These are phyloP conservation scores for Drepana falcataria DNA, from an alignment of 2,888 invertebrate genomes.

Conservation along the genomic window DNA sequence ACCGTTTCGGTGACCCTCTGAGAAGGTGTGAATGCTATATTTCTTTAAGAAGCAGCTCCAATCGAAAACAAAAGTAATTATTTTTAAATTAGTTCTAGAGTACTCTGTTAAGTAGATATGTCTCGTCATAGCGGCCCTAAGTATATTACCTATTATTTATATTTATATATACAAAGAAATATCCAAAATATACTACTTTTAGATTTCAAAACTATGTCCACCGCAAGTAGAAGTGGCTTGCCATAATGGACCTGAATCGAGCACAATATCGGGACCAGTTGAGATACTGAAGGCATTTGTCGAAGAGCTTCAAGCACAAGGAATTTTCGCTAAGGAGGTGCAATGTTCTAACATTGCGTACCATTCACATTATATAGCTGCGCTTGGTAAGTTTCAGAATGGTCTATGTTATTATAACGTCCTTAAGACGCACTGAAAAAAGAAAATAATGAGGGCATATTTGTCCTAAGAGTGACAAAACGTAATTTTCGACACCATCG, in stretches of 20 bases:
- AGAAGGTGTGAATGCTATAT: too few species aligned
- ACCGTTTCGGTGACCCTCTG: too few species aligned
- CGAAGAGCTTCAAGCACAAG: slow-evolving; percentile 46
- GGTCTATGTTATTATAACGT: neutral
- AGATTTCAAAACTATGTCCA: slow-evolving; percentile 63
- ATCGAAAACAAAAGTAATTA: too few species aligned
- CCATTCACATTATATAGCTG: slow-evolving; percentile 89
- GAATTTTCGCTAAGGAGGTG: slow-evolving; percentile 61
- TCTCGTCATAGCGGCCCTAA: too few species aligned
- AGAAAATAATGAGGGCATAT: neutral
- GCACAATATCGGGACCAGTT: slow-evolving; percentile 87
- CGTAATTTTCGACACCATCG: slow-evolving; percentile 30
- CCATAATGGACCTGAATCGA: slow-evolving; percentile 87
- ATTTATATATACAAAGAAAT: too few species aligned
- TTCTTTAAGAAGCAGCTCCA: too few species aligned
- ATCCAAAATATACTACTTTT: too few species aligned
- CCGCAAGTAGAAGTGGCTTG: slow-evolving; percentile 86
- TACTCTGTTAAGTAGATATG: too few species aligned
- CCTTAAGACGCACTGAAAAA: too few species aligned
- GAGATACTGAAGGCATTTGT: slow-evolving; percentile 80
- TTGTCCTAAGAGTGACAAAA: neutral
- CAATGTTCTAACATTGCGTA: slow-evolving; percentile 91
- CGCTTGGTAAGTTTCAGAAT: slow-evolving; percentile 61
- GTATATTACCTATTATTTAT: too few species aligned
- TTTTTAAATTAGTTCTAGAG: too few species aligned